Percentiles rank a stretch among this genome's conserved stretches.
Evolutionary conservation across 2,888 invertebrate species (phyloP).

Genomic region (Euplagia quadripunctaria): DNA sequence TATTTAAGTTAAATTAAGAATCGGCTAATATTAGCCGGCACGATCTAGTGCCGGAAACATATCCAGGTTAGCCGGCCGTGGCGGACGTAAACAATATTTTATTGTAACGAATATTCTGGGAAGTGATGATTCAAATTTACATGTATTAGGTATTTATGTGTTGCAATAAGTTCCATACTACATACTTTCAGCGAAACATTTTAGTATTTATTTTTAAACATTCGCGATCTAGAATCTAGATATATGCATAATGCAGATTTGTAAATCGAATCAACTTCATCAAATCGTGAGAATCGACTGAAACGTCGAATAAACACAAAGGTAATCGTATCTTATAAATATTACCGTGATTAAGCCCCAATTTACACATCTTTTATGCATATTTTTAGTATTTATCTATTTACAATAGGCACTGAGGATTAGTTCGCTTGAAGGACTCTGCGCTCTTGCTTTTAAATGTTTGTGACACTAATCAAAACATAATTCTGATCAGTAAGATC

Average conservation of each 20-base stretch:
- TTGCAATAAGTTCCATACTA: neutral
- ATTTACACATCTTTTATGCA: neutral
- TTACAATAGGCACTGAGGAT: neutral
- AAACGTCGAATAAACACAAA: too few relatives aligned
- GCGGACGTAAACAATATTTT: constrained; percentile 41
- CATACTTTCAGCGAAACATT: neutral
- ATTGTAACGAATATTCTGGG: constrained; percentile 33
- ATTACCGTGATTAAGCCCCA: too few relatives aligned
- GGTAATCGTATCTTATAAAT: too few relatives aligned
- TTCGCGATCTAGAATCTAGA: neutral
- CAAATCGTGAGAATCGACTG: too few relatives aligned
- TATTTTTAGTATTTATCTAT: neutral
- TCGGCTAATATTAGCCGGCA: constrained; percentile 28
- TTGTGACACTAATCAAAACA: too few relatives aligned
- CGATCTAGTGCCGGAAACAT: constrained; percentile 56
- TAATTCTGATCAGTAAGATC: too few relatives aligned
- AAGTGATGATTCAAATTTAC: neutral
- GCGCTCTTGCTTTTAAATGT: too few relatives aligned
- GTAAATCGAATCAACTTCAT: too few relatives aligned
- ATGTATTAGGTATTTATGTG: neutral
- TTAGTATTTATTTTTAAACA: neutral
- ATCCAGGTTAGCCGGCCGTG: constrained; percentile 55
- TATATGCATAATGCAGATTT: too few relatives aligned
- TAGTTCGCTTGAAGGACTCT: too few relatives aligned
- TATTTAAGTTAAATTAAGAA: constrained; percentile 21